Conservation (phyloP, 2,888 invertebrate genomes). For the Acanthococcus lagerstroemiae region DNA sequence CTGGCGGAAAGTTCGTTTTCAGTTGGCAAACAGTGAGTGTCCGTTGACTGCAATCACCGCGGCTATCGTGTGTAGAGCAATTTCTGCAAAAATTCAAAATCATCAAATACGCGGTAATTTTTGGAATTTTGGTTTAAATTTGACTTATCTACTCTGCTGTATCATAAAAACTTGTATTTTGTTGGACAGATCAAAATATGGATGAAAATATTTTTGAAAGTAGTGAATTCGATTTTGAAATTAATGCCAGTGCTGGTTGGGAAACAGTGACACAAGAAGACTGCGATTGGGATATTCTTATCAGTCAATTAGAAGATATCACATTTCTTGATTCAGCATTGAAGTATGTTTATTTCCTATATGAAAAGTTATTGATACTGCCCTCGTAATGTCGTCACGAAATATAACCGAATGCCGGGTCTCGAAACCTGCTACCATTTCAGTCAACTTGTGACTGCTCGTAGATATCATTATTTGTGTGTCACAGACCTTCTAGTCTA, state of each 20-base stretch:
- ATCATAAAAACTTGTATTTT: too few species aligned
- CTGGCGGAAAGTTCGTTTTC: slow-evolving; percentile 32
- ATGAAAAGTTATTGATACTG: too few species aligned
- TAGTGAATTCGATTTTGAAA: slow-evolving; percentile 32
- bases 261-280: slow-evolving; percentile 39
- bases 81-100: slow-evolving; percentile 43
- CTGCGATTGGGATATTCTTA: slow-evolving; percentile 75
- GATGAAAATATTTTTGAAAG: slow-evolving; percentile 30
- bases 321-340: slow-evolving; percentile 54
- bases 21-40: slow-evolving; percentile 41
- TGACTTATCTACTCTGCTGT: too few species aligned
- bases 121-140: slow-evolving; percentile 11
- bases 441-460: background rate
- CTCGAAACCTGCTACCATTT: background rate
- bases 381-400: too few species aligned
- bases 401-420: background rate
- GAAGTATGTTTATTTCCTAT: slow-evolving; percentile 8
- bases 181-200: background rate
- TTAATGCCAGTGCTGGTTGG: slow-evolving; percentile 28
- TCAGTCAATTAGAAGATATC: slow-evolving; percentile 81
- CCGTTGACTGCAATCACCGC: slow-evolving; percentile 70
- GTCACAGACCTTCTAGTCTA: too few species aligned
- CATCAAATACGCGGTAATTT: slow-evolving; percentile 11
- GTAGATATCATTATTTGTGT: too few species aligned
- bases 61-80: slow-evolving; percentile 70